A percentile compares a stretch with the other conserved stretches of the same genome.
These are phyloP conservation scores for Microplitis deprimator DNA, from an alignment of 2,888 invertebrate species.

Conservation along the genomic window DNA sequence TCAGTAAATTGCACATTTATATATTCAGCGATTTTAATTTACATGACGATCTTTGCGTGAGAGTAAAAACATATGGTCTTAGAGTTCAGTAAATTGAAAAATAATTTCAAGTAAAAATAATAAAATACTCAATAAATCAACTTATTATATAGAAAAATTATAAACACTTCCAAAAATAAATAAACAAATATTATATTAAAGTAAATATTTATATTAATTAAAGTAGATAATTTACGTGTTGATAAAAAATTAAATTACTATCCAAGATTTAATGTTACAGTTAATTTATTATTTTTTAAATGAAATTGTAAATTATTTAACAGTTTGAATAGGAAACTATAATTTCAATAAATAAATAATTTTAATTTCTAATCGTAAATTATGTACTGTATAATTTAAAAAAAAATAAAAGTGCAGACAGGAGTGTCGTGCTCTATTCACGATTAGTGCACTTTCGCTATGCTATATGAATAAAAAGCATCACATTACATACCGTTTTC, in stretches of 20 bases:
- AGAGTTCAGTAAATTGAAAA: slow-evolving; percentile 56
- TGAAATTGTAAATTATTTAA: background rate
- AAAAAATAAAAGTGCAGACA: background rate
- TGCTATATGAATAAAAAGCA: slow-evolving; percentile 23
- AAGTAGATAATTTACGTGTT: background rate
- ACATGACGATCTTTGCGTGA: slow-evolving; percentile 42
- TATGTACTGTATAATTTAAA: slow-evolving; percentile 31
- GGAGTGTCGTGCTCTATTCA: slow-evolving; percentile 24
- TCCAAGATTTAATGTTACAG: background rate
- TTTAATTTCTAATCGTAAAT: slow-evolving; percentile 2
- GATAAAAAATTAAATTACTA: background rate
- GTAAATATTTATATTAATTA: background rate
- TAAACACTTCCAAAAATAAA: slow-evolving; percentile 21
- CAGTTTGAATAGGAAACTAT: slow-evolving; percentile 4
- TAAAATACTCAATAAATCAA: slow-evolving; percentile 40
- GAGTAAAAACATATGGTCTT: slow-evolving; percentile 58
- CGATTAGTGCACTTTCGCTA: slow-evolving; percentile 29
- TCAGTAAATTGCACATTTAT: background rate
- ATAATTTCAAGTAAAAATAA: slow-evolving; percentile 56
- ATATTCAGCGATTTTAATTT: background rate
- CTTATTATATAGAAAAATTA: slow-evolving; percentile 33
- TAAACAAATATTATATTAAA: slow-evolving; percentile 34
- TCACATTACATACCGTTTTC: slow-evolving; percentile 4
- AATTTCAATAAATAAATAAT: slow-evolving; percentile 14
- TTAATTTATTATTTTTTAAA: background rate